These are phyloP conservation scores for Colius striatus DNA, from an alignment of 2,113 vertebrate genomes.

Conservation along the genomic window DNA sequence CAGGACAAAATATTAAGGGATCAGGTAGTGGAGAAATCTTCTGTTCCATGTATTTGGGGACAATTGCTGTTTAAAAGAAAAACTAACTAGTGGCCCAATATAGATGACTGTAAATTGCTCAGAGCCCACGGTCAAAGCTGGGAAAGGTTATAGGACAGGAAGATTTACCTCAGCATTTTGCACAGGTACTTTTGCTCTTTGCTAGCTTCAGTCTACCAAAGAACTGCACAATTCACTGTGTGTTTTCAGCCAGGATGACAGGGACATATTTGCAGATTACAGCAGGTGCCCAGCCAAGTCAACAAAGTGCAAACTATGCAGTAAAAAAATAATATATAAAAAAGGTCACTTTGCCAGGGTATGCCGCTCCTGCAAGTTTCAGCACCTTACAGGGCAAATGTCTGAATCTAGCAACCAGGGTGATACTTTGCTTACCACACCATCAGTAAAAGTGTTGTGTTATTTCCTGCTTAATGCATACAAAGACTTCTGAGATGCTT, in stretches of 20 bases:
- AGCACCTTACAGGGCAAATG: neutral
- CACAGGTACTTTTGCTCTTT: constrained; percentile 17
- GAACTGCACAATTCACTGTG: neutral
- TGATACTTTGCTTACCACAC: neutral
- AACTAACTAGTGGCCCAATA: neutral
- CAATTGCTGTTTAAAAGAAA: neutral
- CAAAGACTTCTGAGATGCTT: neutral
- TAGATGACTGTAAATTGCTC: neutral
- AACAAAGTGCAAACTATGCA: constrained; percentile 54
- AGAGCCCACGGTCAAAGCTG: neutral
- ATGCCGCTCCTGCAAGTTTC: constrained; percentile 63
- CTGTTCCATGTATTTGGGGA: neutral
- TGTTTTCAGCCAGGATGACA: constrained; percentile 55
- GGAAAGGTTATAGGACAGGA: constrained; percentile 35
- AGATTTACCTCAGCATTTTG: constrained; percentile 58
- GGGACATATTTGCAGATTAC: constrained; percentile 60
- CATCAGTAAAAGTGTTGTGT: neutral
- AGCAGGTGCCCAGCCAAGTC: constrained; percentile 62
- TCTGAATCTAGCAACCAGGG: neutral
- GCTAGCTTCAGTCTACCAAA: neutral
- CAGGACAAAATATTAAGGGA: neutral
- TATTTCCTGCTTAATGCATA: neutral
- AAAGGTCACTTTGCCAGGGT: constrained; percentile 64
- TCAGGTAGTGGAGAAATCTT: neutral
- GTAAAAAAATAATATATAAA: constrained; percentile 57